These are phyloP conservation scores for Hylomyscus alleni DNA, from an alignment of 2,797 vertebrate genomes.

Conservation along the genomic window DNA sequence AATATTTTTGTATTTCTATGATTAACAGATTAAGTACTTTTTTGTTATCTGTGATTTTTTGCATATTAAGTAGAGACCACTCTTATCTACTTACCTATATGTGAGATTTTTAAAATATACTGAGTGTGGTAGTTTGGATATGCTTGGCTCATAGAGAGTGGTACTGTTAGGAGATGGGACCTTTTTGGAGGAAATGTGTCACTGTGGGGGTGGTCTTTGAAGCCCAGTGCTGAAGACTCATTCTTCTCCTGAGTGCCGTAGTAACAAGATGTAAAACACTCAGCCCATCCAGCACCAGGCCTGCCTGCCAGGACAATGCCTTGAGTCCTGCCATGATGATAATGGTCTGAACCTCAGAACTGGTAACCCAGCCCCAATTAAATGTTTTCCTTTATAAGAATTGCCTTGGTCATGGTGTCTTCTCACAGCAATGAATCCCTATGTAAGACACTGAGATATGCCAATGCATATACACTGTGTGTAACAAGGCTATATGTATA, in stretches of 20 bases:
- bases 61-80: not conserved
- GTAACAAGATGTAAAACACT: not conserved
- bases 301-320: no score
- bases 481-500: not conserved
- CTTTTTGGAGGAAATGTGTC: not conserved
- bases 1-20: not conserved
- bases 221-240: not conserved
- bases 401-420: not conserved
- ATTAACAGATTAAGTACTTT: constrained; percentile 16
- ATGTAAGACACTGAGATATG: not conserved
- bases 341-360: not conserved
- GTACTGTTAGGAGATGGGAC: not conserved
- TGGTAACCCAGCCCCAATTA: not conserved
- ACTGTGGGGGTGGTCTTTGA: not conserved
- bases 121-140: not conserved
- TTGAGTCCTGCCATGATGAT: not conserved
- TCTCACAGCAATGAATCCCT: not conserved
- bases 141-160: not conserved
- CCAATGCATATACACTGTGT: not conserved
- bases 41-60: not conserved
- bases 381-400: not conserved
- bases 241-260: not conserved
- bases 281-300: no score
- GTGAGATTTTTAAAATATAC: not conserved
- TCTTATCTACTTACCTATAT: not conserved